phyloP scores from a whole-genome alignment of 2,113 vertebrate genomes.

The Psittacus erithacus region DNA sequence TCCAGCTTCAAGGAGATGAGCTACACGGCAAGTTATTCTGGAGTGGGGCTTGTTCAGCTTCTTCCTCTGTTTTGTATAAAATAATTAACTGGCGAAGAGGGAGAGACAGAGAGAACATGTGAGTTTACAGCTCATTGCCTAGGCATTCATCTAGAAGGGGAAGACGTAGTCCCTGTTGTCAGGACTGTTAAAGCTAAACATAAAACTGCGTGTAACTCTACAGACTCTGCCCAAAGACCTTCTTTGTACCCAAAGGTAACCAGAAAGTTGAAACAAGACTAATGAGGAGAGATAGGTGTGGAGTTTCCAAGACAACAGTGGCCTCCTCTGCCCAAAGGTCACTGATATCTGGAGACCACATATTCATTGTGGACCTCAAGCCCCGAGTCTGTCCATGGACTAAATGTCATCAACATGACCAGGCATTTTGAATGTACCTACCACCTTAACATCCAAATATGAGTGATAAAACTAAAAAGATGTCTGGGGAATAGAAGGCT shows the following conservation, averaged over 20 bases:
- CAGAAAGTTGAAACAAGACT: not conserved
- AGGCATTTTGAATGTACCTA: not conserved
- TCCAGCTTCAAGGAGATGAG: not conserved
- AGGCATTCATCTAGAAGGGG: not conserved
- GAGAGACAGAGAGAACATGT: not conserved
- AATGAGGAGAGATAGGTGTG: not conserved
- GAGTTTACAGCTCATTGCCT: constrained; percentile 43
- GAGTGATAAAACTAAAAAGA: not conserved
- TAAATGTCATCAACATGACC: not conserved
- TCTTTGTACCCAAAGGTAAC: not conserved
- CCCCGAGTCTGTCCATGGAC: not conserved
- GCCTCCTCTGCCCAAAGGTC: not conserved
- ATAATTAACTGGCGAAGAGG: not conserved
- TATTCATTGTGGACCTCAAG: not conserved
- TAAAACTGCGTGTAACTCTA: not conserved
- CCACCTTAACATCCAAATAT: not conserved
- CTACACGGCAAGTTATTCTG: not conserved
- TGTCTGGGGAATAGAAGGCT: not conserved
- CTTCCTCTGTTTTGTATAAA: constrained; percentile 62
- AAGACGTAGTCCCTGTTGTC: not conserved
- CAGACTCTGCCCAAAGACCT: not conserved
- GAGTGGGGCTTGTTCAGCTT: constrained; percentile 23
- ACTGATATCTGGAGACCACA: not conserved
- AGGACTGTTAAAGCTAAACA: not conserved
- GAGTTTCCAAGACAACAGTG: not conserved